Evolutionary conservation across 2,113 vertebrate genomes (phyloP), one percentile per base, ranked within the genome.

Genomic region (Erpornis zantholeuca): DNA sequence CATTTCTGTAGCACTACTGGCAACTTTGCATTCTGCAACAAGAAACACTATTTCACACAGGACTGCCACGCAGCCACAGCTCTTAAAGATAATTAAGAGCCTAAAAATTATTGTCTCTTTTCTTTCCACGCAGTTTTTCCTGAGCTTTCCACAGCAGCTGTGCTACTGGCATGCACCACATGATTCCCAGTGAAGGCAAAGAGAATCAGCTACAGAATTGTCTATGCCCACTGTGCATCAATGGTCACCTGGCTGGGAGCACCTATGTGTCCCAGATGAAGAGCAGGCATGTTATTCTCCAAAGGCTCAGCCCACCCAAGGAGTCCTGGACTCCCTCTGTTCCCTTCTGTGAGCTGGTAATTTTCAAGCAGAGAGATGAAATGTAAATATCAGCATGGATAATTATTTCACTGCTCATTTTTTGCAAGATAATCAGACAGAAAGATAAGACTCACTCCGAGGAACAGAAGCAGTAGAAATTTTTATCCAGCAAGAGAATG

Each of bases 341-440:
- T 94, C 65, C 77, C 53, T 92, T 82, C 81, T 81, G 60, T 63
- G 35, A 93, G 86, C 38, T 31, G 15, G 15, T 31, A 90, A 86
- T 79, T 91, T 94, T 94, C 91, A 95, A 91, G 65, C 83, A 94
- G 86, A 61, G 82, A 68, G 24, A 86, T 33, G 54, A 92, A 96
- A 97, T 78, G 64, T 82, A 95, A 96, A 84, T 95, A 96, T 61
- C 94, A 92, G 81, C 77, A 72, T 72, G 92, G 86, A 35, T 91
- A 97, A 96, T 95, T 95, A 95, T 94, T 91, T 95, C 57, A 31
- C 57, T 92, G 94, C 57, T 97, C 80, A 36, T 96, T 94, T 96
- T 93, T 86, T 61, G 65, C 40, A 75, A 86, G 81, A 84, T 92
- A 94, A 94, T 78, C 86, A 91, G 86, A 82, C 86, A 79, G 86